Base-by-base conservation (phyloP, 2,888 invertebrate genomes). In the Pollenia angustigena region DNA sequence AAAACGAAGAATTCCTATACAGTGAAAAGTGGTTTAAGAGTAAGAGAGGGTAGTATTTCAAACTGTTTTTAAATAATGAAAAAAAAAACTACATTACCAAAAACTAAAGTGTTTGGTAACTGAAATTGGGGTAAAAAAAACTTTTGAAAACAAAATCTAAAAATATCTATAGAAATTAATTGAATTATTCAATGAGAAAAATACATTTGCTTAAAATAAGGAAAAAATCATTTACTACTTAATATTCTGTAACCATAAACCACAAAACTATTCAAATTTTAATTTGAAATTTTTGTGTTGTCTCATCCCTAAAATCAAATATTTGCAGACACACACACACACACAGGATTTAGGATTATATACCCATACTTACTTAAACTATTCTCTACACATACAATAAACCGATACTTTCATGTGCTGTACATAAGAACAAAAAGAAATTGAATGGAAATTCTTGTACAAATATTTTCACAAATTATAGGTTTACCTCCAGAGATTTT, bases 221-320 rank as follows among this genome's bases (percentile, higher is more conserved):
- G 14, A 54, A 1, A 56, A 71, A 56, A 16, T 23, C 71, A 64
- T 46, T 66, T 50, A 16, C 72, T 66, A 46, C 58, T 81, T 78
- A 76, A 69, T 82, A 82, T 75, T 79, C 82, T 44, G 52, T 10
- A 69, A 69, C 69, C 74, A 80, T 79, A 79, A 82, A 72, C 58
- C 78, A 48, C 74, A 69, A 79, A 71, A 79, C 52, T 75, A 71
- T 86, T 82, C 56, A 72, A 78, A 76, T 81, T 81, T 81, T 72
- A 84, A 74, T 79, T 79, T 16, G 58, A 74, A 68, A 66, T 46
- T 81, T 71, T 72, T 78, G 42, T 81, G 42, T 72, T 76, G 56
- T 72, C 46, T 64, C 56, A 68, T 58, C 14, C 48, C 62, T 6
- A 54, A 75, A 75, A 78, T 62, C 48, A 78, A 79, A 85, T 81